A percentile compares a stretch with the other conserved stretches of the same genome.
phyloP scores from a whole-genome alignment of 2,113 vertebrate species.

The Ageneiosus marmoratus region DNA sequence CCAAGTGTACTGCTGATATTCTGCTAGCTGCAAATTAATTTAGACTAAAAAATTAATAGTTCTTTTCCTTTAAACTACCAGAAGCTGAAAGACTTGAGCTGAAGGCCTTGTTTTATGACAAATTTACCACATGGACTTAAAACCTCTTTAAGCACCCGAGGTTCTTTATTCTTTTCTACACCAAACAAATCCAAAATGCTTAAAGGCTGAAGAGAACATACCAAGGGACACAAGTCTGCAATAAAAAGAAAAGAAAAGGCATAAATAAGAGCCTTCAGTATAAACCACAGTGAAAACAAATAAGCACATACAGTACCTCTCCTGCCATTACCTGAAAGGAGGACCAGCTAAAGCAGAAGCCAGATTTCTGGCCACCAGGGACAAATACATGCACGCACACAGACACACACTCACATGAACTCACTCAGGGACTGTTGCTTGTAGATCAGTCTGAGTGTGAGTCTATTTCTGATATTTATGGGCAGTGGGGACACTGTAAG shows the following conservation, averaged over 20 bases:
- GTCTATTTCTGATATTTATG: constrained; percentile 73
- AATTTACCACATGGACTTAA: constrained; percentile 52
- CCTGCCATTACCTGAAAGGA: constrained; percentile 37
- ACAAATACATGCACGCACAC: constrained; percentile 34
- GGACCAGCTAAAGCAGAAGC: constrained; percentile 38
- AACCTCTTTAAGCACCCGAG: constrained; percentile 28
- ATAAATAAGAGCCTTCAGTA: constrained; percentile 46
- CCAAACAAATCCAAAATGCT: constrained; percentile 49
- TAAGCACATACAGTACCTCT: constrained; percentile 24
- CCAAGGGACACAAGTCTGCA: constrained; percentile 34
- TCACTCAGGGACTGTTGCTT: constrained; percentile 61
- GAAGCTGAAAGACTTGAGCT: constrained; percentile 18
- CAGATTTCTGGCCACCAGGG: constrained; percentile 39
- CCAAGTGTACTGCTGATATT: background rate
- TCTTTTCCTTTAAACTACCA: constrained; percentile 13
- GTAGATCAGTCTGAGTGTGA: constrained; percentile 61
- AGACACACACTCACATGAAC: constrained; percentile 43
- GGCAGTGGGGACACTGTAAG: constrained; percentile 59
- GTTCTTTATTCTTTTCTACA: constrained; percentile 51
- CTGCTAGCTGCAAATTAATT: background rate
- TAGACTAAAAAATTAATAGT: background rate
- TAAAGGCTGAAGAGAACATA: constrained; percentile 45
- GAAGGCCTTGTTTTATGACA: constrained; percentile 51
- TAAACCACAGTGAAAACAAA: constrained; percentile 31
- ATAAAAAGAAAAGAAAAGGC: constrained; percentile 22